Percentiles rank a stretch among this genome's conserved stretches.
Evolutionary conservation across 2,888 invertebrate species (phyloP).

Genomic region (Calliphora vomitoria): DNA sequence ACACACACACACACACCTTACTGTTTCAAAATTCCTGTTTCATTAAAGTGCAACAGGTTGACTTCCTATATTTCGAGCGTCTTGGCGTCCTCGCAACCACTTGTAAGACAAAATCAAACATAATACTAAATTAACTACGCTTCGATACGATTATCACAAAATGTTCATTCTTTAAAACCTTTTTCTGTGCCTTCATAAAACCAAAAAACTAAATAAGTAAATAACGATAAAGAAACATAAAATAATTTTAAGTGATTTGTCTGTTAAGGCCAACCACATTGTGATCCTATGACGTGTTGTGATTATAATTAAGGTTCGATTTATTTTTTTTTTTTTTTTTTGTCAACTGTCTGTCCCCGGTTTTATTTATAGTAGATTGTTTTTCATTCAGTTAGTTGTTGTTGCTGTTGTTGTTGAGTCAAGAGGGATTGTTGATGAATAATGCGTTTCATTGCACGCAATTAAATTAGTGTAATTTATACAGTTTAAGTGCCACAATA

Average conservation of each 20-base stretch:
- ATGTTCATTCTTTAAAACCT: conserved; percentile 51
- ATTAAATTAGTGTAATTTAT: conserved; percentile 74
- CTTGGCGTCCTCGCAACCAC: conserved; percentile 27
- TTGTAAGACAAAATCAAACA: conserved; percentile 35
- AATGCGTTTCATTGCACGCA: conserved; percentile 75
- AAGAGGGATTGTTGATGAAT: conserved; percentile 49
- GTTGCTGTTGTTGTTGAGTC: not conserved
- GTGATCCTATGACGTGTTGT: conserved; percentile 75
- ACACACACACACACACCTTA: no score
- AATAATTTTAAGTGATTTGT: conserved; percentile 58
- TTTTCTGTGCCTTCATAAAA: not conserved
- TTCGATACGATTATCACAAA: conserved; percentile 56
- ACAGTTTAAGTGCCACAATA: conserved; percentile 44
- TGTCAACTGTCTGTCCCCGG: not conserved
- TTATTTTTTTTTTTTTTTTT: not conserved
- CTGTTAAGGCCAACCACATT: conserved; percentile 73
- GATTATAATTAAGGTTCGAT: conserved; percentile 49
- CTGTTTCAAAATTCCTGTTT: not conserved
- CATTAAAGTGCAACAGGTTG: conserved; percentile 43
- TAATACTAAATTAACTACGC: conserved; percentile 30
- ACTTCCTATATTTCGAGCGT: conserved; percentile 44
- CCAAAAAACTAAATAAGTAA: not conserved
- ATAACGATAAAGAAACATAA: conserved; percentile 28
- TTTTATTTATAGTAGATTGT: conserved; percentile 29
- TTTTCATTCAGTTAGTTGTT: not conserved